Evolutionary conservation across 2,888 invertebrate genomes (phyloP).

Genomic region (Drosophila borborema): DNA sequence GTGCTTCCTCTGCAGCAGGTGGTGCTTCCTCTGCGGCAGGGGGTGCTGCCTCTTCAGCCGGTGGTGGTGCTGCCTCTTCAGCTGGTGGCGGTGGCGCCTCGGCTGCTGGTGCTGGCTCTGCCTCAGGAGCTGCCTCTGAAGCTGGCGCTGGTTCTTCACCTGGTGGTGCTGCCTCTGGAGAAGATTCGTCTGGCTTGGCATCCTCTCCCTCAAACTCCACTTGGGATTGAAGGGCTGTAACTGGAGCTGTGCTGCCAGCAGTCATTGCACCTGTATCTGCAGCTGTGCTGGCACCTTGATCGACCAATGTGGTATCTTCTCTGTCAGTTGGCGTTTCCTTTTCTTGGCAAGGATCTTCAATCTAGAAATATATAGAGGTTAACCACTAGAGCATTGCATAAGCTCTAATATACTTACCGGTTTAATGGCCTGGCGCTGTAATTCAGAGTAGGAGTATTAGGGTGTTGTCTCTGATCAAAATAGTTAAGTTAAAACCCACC

Average conservation of each 20-base stretch:
- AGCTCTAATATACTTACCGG: slow-evolving; percentile 33
- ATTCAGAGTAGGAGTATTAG: neutral
- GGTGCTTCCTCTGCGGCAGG: slow-evolving; percentile 18
- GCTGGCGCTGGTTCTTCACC: neutral
- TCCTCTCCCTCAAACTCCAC: neutral
- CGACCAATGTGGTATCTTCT: neutral
- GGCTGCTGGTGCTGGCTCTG: neutral
- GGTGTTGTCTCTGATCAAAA: too few relatives aligned
- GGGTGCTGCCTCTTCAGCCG: slow-evolving; percentile 9
- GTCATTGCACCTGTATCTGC: neutral
- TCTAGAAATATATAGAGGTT: slow-evolving; percentile 2
- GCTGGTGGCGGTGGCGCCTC: slow-evolving; percentile 9
- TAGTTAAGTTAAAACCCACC: slow-evolving; percentile 28
- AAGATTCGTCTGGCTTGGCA: neutral
- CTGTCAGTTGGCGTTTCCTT: slow-evolving; percentile 30
- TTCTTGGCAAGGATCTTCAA: slow-evolving; percentile 42
- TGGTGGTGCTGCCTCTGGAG: neutral
- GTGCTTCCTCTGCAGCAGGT: slow-evolving; percentile 38
- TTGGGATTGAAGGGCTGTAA: neutral
- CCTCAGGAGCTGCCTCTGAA: neutral
- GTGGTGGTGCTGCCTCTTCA: slow-evolving; percentile 13
- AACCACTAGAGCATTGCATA: neutral
- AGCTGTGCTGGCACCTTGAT: neutral
- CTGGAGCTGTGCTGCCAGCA: neutral
- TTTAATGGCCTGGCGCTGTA: slow-evolving; percentile 40